Conservation (phyloP, 2,113 vertebrate genomes). For the Acrocephalus arundinaceus region DNA sequence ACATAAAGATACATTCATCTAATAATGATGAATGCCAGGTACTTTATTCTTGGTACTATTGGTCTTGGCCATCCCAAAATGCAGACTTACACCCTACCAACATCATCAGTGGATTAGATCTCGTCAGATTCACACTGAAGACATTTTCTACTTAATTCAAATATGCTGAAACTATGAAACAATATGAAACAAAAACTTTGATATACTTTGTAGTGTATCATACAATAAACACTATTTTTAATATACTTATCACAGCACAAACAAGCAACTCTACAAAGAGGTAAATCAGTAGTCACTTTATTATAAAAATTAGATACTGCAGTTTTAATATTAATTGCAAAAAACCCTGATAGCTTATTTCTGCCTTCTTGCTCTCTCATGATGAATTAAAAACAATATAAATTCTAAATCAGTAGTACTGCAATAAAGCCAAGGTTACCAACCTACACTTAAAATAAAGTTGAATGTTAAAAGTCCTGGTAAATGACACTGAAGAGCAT, state of each 20-base stretch:
- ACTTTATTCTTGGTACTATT: background rate
- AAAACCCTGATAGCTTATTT: background rate
- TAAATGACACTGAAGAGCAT: background rate
- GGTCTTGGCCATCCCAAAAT: background rate
- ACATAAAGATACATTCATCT: background rate
- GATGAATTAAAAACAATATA: background rate
- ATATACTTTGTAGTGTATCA: background rate
- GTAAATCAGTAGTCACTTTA: conserved; percentile 34
- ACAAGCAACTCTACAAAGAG: background rate
- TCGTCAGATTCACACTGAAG: background rate
- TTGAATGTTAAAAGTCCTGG: background rate
- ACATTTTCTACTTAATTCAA: background rate
- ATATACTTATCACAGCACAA: background rate
- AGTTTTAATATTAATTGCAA: background rate
- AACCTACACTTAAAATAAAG: background rate
- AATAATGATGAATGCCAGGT: background rate
- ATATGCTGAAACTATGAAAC: background rate
- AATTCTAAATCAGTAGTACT: background rate
- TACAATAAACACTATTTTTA: background rate
- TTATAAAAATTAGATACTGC: conserved; percentile 9
- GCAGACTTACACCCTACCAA: background rate
- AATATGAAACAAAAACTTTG: background rate
- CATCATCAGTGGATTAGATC: background rate
- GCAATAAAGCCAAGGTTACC: background rate
- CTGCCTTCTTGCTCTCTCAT: background rate